Conservation (phyloP, 2,113 vertebrate genomes). For the Tachysurus fulvidraco region DNA sequence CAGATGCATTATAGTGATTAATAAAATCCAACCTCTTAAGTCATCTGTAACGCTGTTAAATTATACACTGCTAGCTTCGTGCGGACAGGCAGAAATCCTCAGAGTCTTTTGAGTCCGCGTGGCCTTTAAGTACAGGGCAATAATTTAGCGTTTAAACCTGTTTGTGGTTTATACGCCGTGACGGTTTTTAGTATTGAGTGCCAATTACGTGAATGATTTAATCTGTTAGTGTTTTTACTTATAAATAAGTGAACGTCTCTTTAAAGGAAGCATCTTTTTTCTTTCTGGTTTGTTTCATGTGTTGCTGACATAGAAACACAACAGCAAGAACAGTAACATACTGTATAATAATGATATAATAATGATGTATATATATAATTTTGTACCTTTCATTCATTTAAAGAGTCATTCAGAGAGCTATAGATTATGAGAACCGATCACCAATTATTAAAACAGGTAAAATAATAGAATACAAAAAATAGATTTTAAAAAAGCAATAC, state of each 20-base stretch:
- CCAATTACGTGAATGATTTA: slow-evolving; percentile 22
- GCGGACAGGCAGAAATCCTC: neutral
- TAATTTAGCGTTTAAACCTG: slow-evolving; percentile 32
- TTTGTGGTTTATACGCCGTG: slow-evolving; percentile 1
- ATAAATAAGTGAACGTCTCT: slow-evolving; percentile 46
- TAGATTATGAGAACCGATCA: neutral
- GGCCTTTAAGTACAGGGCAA: neutral
- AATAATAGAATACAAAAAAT: neutral
- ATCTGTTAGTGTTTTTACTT: slow-evolving; percentile 54
- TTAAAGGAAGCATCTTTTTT: slow-evolving; percentile 48
- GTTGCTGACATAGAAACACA: neutral
- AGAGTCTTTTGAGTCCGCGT: neutral
- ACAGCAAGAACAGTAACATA: neutral
- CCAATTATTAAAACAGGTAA: neutral
- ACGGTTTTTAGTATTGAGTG: slow-evolving; percentile 7
- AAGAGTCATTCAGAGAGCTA: neutral
- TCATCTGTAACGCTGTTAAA: neutral
- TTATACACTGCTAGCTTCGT: neutral
- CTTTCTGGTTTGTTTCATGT: neutral
- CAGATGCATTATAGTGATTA: slow-evolving; percentile 21
- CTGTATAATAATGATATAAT: neutral
- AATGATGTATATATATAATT: too few relatives aligned
- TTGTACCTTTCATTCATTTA: too few relatives aligned
- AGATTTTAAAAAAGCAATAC: too few relatives aligned
- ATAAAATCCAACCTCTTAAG: slow-evolving; percentile 22